Evolutionary conservation across 2,888 invertebrate genomes (phyloP).

Genomic region (Pollenia angustigena): DNA sequence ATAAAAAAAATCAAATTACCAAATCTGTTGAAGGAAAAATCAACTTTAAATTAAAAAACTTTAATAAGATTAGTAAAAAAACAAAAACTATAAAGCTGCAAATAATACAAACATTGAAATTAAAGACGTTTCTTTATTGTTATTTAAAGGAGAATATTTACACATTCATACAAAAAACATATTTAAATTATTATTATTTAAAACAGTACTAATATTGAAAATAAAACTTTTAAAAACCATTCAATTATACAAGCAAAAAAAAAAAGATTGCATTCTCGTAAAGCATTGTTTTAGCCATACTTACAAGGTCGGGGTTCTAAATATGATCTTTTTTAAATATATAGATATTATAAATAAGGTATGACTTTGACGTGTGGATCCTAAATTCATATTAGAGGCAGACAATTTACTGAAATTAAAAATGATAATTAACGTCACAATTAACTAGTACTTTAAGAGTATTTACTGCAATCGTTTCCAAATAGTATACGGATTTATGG

Average conservation of each 20-base stretch:
- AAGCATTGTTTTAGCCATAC: conserved; percentile 73
- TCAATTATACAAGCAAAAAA: neutral
- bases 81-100: neutral
- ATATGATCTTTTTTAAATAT: conserved; percentile 80
- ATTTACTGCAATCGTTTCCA: conserved; percentile 1
- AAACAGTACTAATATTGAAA: neutral
- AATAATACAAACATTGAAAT: no score
- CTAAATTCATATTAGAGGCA: conserved; percentile 74
- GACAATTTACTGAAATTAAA: conserved; percentile 77
- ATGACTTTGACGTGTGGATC: conserved; percentile 76
- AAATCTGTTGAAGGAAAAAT: no score
- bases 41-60: neutral
- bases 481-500: neutral
- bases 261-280: neutral
- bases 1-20: conserved; percentile 10
- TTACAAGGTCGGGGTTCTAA: conserved; percentile 80
- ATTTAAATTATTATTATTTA: neutral
- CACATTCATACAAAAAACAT: no score
- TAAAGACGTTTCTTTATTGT: no score
- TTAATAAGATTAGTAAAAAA: neutral
- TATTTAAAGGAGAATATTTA: no score
- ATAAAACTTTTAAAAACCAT: neutral
- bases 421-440: conserved; percentile 10
- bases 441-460: neutral
- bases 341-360: conserved; percentile 79